Percentiles rank a stretch among this genome's conserved stretches.
phyloP scores from a whole-genome alignment of 2,888 invertebrate genomes.

The Capitulum mitella region DNA sequence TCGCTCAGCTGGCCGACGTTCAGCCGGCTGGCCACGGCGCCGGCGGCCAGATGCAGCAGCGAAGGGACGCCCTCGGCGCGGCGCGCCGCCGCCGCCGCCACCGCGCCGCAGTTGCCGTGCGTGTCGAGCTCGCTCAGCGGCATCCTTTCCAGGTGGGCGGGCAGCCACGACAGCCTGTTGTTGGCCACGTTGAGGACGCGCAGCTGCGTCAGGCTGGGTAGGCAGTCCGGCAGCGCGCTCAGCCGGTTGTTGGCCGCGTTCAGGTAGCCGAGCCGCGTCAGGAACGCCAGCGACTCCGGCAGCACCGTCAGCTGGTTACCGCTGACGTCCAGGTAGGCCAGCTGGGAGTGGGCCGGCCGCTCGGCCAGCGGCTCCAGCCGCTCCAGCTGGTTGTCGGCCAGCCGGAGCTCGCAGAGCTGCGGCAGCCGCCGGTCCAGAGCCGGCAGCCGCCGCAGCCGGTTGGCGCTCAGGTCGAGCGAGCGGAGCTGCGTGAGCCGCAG shows the following conservation, averaged over 20 bases:
- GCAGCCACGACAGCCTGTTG: background rate
- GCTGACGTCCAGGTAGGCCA: constrained; percentile 58
- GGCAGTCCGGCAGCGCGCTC: constrained; percentile 47
- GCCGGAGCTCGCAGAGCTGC: constrained; percentile 17
- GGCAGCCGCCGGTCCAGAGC: constrained; percentile 19
- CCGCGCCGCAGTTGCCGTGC: constrained; percentile 8
- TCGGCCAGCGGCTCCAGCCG: constrained; percentile 6
- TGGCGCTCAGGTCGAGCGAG: constrained; percentile 15
- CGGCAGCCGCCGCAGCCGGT: constrained; percentile 8
- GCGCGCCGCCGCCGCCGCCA: background rate
- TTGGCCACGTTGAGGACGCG: constrained; percentile 13
- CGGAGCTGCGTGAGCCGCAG: constrained; percentile 20
- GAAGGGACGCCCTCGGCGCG: background rate
- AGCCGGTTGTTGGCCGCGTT: constrained; percentile 54
- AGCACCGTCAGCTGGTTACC: constrained; percentile 62
- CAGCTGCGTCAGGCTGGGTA: constrained; percentile 33
- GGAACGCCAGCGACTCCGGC: constrained; percentile 51
- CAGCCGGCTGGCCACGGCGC: background rate
- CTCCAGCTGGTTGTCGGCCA: constrained; percentile 23
- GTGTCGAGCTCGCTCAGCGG: background rate
- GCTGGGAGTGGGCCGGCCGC: background rate
- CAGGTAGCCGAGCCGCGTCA: constrained; percentile 55
- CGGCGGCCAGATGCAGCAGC: background rate
- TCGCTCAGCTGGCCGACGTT: too few relatives aligned
- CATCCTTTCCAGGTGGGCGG: constrained; percentile 4